Base-by-base conservation (phyloP, 53 echinoderm and acorn worm genomes). In the Astropecten irregularis region DNA sequence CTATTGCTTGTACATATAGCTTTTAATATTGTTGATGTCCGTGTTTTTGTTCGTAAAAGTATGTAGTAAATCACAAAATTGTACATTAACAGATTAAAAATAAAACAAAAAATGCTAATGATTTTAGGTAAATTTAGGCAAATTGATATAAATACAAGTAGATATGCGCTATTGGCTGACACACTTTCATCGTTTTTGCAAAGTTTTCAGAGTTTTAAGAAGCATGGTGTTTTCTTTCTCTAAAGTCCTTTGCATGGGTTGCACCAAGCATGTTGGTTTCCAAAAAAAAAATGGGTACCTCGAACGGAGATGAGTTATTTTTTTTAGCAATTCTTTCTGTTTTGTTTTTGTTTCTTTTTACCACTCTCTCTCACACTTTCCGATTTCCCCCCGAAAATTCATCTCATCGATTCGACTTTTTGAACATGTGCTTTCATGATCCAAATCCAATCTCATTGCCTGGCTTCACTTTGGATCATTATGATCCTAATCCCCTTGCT, bases 261-360 rank as follows among this genome's bases (percentile, higher is more conserved):
- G 36, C 22, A 25, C 58, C 13, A 38, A 39, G 56, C 74, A 74
- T 74, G 74, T 64, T 35, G 15, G 37, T 42, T 6, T 64, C 37
- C 37, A 34, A 11, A 57, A 25, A 21, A 19, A 19, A 19, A 18
- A n/a, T n/a, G 31, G 71, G 71, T 18, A 2, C n/a, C 29, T 2
- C 16, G 13, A 37, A 64, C 21, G 35, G 13, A 18, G 65, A 64
- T 15, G 3, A 14, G 38, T 32, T 36, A 15, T 42, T 42, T 42
- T 42, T 32, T 36, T 40, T 26, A 64, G 64, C 64, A 64, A 56
- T 74, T 74, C 35, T 15, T 35, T 66, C 5, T 66, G 33, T 16
- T 35, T 73, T 74, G 50, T 37, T 14, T 55, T 36, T 56, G 22
- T 74, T 55, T 36, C 9, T 74, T 74, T 74, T 27, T 51, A 9